Conservation (phyloP, 2,888 invertebrate genomes). For the Agrotis exclamationis region DNA sequence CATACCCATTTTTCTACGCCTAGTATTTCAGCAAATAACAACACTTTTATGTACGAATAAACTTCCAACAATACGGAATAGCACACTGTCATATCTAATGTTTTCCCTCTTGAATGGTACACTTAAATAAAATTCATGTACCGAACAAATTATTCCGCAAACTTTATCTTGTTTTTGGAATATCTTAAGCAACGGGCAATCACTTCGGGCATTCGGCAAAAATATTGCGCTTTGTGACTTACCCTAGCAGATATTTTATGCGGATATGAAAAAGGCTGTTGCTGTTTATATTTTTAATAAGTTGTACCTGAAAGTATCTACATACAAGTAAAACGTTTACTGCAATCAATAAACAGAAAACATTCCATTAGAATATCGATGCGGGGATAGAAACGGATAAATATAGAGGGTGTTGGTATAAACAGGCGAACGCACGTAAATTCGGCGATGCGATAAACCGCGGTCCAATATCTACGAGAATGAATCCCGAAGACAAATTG, state of each 20-base stretch:
- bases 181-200: constrained; percentile 51
- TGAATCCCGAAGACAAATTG: constrained; percentile 75
- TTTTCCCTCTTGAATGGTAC: constrained; percentile 24
- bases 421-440: constrained; percentile 71
- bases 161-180: constrained; percentile 51
- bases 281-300: constrained; percentile 41
- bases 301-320: constrained; percentile 46
- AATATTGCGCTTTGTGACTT: constrained; percentile 47
- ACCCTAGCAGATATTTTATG: constrained; percentile 31
- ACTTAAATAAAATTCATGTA: constrained; percentile 55
- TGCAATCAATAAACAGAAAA: constrained; percentile 61
- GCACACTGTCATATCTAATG: constrained; percentile 29
- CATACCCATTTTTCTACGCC: constrained; percentile 34
- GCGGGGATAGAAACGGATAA: constrained; percentile 59
- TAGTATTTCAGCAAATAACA: constrained; percentile 47
- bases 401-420: constrained; percentile 60
- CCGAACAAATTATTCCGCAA: constrained; percentile 53
- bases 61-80: constrained; percentile 26
- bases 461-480: constrained; percentile 72
- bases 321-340: constrained; percentile 46
- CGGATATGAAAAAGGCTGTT: constrained; percentile 30
- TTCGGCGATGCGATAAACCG: constrained; percentile 67
- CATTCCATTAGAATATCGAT: constrained; percentile 65
- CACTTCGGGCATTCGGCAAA: constrained; percentile 40
- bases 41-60: constrained; percentile 50